Percentiles rank a stretch among this genome's conserved stretches.
Evolutionary conservation across 1,140 invertebrate species (phyloP).

Genomic region (Drosophila nigromelanica): DNA sequence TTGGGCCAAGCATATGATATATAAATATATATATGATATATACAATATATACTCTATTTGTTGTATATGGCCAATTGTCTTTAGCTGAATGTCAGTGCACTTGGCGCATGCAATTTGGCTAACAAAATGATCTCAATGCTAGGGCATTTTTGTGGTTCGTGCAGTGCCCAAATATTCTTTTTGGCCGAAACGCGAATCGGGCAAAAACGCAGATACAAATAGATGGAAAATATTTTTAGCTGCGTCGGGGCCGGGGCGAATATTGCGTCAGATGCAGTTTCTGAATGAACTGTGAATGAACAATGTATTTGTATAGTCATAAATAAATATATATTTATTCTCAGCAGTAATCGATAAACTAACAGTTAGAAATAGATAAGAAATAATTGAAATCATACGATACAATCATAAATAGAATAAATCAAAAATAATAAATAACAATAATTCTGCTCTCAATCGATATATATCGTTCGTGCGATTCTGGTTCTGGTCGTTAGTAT

Average conservation of each 20-base stretch:
- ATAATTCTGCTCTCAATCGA: conserved; percentile 30
- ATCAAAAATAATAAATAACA: conserved; percentile 13
- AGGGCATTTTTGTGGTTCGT: conserved; percentile 47
- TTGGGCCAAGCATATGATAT: conserved; percentile 45
- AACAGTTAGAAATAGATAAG: conserved; percentile 45
- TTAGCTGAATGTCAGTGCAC: conserved; percentile 63
- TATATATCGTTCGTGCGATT: conserved; percentile 33
- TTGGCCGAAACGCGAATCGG: conserved; percentile 29
- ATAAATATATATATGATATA: conserved; percentile 18
- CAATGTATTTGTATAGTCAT: conserved; percentile 49
- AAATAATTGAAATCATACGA: no score
- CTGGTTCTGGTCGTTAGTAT: conserved; percentile 61
- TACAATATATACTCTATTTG: background rate
- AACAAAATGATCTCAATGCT: conserved; percentile 67
- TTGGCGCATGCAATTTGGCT: conserved; percentile 55
- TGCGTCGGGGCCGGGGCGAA: conserved; percentile 14
- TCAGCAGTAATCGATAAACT: conserved; percentile 61
- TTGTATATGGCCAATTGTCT: conserved; percentile 60
- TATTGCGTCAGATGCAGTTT: conserved; percentile 30
- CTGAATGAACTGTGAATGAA: conserved; percentile 56
- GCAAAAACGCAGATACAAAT: conserved; percentile 23
- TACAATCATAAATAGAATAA: conserved; percentile 39
- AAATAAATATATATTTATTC: conserved; percentile 54
- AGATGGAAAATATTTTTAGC: conserved; percentile 34
- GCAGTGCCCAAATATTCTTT: background rate